Conservation (phyloP, 1,140 invertebrate genomes). For the Hyphantria cunea region DNA sequence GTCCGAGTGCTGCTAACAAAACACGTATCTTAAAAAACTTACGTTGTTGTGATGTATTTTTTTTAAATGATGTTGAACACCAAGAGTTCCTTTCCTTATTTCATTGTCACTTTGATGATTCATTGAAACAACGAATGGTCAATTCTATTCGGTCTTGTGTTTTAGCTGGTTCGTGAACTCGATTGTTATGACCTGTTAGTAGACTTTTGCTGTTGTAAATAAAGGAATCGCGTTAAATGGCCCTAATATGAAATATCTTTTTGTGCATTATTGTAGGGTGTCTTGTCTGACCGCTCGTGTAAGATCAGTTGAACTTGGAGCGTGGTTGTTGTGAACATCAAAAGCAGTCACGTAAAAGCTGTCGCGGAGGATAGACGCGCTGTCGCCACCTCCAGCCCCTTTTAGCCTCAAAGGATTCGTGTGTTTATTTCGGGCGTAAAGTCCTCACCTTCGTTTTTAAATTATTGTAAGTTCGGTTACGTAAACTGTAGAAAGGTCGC, state of each 20-base stretch:
- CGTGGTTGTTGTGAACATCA: slow-evolving; percentile 37
- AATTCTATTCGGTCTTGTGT: too few species aligned
- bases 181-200: slow-evolving; percentile 13
- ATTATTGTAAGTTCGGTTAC: slow-evolving; percentile 54
- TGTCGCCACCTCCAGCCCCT: slow-evolving; percentile 40
- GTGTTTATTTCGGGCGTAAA: slow-evolving; percentile 62
- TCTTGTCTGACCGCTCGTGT: slow-evolving; percentile 24
- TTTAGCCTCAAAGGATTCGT: slow-evolving; percentile 56
- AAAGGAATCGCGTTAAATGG: slow-evolving; percentile 8
- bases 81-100: too few species aligned
- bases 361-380: slow-evolving; percentile 46
- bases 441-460: slow-evolving; percentile 62
- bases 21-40: slow-evolving; percentile 35
- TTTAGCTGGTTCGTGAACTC: slow-evolving; percentile 4
- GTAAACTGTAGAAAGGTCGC: slow-evolving; percentile 47
- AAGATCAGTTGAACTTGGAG: slow-evolving; percentile 39
- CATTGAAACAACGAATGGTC: neutral
- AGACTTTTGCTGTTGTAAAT: slow-evolving; percentile 7
- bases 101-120: neutral
- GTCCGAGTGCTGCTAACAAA: slow-evolving; percentile 3
- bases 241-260: slow-evolving; percentile 2
- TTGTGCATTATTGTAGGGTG: slow-evolving; percentile 6
- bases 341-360: slow-evolving; percentile 53
- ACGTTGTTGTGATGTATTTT: slow-evolving; percentile 37
- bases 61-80: too few species aligned